phyloP scores from a whole-genome alignment of 2,888 invertebrate species.

The Synergus itoensis region DNA sequence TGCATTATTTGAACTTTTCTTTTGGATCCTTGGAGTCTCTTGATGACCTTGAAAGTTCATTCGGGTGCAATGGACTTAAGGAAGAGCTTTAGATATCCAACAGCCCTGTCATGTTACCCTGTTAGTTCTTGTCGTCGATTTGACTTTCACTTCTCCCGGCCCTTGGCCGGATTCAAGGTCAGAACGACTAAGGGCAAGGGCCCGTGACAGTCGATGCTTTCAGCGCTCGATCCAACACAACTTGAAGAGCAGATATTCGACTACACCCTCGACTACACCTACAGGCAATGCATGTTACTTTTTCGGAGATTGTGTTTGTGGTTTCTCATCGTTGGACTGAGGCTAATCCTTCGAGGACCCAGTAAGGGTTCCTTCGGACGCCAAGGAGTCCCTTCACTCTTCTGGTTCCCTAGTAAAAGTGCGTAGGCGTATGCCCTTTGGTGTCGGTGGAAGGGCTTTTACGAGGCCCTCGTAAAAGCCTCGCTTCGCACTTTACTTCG shows the following conservation, averaged over 20 bases:
- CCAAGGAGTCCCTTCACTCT: conserved; percentile 64
- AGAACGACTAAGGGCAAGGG: not conserved
- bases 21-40: not conserved
- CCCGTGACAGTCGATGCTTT: not conserved
- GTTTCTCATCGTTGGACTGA: not conserved
- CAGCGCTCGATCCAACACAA: not conserved
- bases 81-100: too few relatives aligned
- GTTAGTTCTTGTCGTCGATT: conserved; percentile 63
- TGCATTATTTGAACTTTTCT: too few relatives aligned
- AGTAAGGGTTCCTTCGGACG: conserved; percentile 42
- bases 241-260: not conserved
- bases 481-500: conserved; percentile 37
- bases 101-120: conserved; percentile 61
- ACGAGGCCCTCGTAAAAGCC: conserved; percentile 54
- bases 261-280: not conserved
- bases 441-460: conserved; percentile 64
- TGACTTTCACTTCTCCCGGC: conserved; percentile 66
- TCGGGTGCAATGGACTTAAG: not conserved
- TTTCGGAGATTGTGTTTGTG: conserved; percentile 11
- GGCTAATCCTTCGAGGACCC: conserved; percentile 20
- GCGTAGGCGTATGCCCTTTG: conserved; percentile 78
- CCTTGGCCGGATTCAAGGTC: conserved; percentile 55
- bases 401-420: conserved; percentile 76
- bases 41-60: not conserved
- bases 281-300: not conserved